Percentiles rank a stretch among this genome's conserved stretches.
Conservation (phyloP, 2,888 invertebrate species). For the Clusia tigrina region DNA sequence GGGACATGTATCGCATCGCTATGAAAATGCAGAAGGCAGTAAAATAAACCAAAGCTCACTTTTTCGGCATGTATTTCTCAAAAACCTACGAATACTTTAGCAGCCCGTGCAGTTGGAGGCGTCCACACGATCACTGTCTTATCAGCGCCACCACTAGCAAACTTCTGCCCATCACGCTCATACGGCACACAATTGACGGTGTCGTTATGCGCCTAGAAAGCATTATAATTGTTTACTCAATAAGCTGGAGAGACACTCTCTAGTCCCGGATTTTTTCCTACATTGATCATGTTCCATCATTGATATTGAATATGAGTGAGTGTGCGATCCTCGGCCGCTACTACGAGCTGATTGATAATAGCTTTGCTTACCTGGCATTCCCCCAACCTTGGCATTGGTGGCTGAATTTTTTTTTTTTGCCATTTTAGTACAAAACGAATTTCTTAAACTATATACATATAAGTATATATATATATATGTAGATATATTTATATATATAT, state of each 20-base stretch:
- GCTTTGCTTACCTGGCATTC: constrained; percentile 81
- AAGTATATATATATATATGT: neutral
- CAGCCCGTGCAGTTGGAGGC: constrained; percentile 89
- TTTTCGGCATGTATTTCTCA: neutral
- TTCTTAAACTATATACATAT: constrained; percentile 27
- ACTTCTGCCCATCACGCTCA: constrained; percentile 92
- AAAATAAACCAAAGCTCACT: neutral
- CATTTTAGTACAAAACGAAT: constrained; percentile 93
- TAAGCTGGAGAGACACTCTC: too few relatives aligned
- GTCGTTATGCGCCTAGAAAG: constrained; percentile 95
- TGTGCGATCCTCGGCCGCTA: constrained; percentile 93
- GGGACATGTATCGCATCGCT: constrained; percentile 91
- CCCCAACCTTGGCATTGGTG: constrained; percentile 81
- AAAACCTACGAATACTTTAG: constrained; percentile 91
- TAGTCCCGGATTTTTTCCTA: neutral
- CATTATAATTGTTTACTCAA: constrained; percentile 66
- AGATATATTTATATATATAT: too few relatives aligned
- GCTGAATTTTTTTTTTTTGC: constrained; percentile 93
- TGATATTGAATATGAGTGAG: constrained; percentile 92
- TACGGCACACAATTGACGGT: constrained; percentile 87
- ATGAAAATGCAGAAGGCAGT: constrained; percentile 71
- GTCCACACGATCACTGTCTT: constrained; percentile 99
- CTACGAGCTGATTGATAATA: constrained; percentile 77
- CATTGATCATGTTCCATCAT: constrained; percentile 83
- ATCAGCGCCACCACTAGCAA: constrained; percentile 97